Conservation (phyloP, 1,140 invertebrate genomes). For the Zaprionus ghesquierei region DNA sequence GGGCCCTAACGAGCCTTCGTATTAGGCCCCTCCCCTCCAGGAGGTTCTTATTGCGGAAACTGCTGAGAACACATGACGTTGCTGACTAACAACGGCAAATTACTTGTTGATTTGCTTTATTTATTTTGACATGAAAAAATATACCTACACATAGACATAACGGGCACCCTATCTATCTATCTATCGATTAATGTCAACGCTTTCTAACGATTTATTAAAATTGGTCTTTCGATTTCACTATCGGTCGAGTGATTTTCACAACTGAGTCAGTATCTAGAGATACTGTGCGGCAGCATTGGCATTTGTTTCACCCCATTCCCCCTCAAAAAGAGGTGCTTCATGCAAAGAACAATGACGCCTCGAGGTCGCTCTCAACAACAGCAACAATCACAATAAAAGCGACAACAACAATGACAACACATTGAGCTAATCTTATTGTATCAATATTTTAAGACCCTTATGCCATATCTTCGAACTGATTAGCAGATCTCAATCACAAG, state of each 20-base stretch:
- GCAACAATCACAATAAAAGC: not conserved
- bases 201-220: slow-evolving; percentile 11
- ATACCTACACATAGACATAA: too few species aligned
- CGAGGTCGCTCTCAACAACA: slow-evolving; percentile 25
- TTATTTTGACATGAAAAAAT: not conserved
- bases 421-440: not conserved
- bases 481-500: not conserved
- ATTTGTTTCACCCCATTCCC: slow-evolving; percentile 10
- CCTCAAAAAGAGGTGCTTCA: not conserved
- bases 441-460: not conserved
- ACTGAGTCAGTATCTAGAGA: slow-evolving; percentile 38
- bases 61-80: slow-evolving; percentile 35
- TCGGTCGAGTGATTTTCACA: slow-evolving; percentile 17
- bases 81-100: slow-evolving; percentile 15
- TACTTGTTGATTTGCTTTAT: not conserved
- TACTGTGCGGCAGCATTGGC: not conserved
- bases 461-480: not conserved
- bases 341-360: slow-evolving; percentile 20
- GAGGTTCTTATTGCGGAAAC: not conserved
- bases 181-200: slow-evolving; percentile 16
- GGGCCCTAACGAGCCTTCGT: not conserved
- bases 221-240: slow-evolving; percentile 7
- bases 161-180: not conserved
- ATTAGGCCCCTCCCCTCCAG: not conserved
- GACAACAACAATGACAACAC: not conserved